phyloP scores from a whole-genome alignment of 2,888 invertebrate genomes.

The Carpatolechia fugitivella region DNA sequence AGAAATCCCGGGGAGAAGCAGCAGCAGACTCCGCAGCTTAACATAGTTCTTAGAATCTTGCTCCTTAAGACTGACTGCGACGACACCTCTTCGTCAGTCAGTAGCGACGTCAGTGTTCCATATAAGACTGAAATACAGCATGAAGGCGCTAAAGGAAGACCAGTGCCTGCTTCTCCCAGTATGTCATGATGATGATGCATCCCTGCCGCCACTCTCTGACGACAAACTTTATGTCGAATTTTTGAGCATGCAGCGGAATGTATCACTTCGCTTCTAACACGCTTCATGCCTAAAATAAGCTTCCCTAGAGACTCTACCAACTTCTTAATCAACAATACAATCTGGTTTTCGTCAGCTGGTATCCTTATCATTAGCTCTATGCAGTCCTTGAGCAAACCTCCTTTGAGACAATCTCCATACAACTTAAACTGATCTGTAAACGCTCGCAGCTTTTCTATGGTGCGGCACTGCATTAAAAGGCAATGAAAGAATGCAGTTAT shows the following conservation, averaged over 20 bases:
- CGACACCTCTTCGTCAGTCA: slow-evolving; percentile 63
- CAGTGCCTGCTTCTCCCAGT: slow-evolving; percentile 70
- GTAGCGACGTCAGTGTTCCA: slow-evolving; percentile 69
- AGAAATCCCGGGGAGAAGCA: slow-evolving; percentile 79
- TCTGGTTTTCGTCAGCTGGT: slow-evolving; percentile 57
- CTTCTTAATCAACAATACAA: slow-evolving; percentile 67
- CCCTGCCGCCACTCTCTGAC: slow-evolving; percentile 58
- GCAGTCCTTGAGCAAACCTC: slow-evolving; percentile 76
- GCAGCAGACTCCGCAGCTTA: slow-evolving; percentile 80
- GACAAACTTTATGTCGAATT: slow-evolving; percentile 74
- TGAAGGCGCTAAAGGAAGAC: slow-evolving; percentile 58
- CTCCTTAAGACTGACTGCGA: slow-evolving; percentile 58
- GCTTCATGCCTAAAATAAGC: slow-evolving; percentile 77
- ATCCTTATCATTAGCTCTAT: slow-evolving; percentile 76
- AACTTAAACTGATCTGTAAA: slow-evolving; percentile 80
- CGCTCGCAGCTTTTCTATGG: slow-evolving; percentile 72
- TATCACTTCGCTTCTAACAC: slow-evolving; percentile 76
- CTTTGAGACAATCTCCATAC: slow-evolving; percentile 80
- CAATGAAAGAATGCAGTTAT: slow-evolving; percentile 80
- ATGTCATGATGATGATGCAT: slow-evolving; percentile 81
- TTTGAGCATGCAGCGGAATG: slow-evolving; percentile 76
- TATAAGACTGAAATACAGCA: slow-evolving; percentile 80
- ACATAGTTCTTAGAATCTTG: slow-evolving; percentile 76
- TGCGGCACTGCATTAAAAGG: slow-evolving; percentile 75
- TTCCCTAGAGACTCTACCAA: slow-evolving; percentile 78